These are phyloP conservation scores for Drosophila ustulata DNA, from an alignment of 2,888 invertebrate genomes.

Conservation along the genomic window DNA sequence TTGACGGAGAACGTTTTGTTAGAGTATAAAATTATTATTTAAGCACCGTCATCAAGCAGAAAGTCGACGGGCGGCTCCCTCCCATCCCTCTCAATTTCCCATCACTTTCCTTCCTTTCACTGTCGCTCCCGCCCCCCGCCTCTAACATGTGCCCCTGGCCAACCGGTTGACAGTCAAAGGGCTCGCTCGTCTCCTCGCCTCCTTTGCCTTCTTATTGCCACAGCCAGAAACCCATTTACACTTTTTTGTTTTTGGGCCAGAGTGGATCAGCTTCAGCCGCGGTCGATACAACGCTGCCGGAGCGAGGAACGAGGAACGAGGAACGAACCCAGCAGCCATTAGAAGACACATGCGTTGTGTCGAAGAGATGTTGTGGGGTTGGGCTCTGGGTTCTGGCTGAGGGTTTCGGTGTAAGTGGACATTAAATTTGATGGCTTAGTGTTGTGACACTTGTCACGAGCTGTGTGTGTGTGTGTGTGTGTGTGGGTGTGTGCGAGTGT, in stretches of 20 bases:
- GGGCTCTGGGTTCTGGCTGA: conserved; percentile 13
- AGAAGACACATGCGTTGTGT: conserved; percentile 52
- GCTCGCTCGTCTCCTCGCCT: conserved; percentile 20
- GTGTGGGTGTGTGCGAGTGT: conserved; percentile 17
- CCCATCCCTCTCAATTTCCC: background rate
- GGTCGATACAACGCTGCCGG: conserved; percentile 33
- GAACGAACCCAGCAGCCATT: conserved; percentile 36
- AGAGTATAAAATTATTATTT: conserved; percentile 82
- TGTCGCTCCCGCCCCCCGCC: too few species aligned
- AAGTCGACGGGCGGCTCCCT: conserved; percentile 63
- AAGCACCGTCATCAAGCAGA: conserved; percentile 81
- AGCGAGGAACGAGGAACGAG: background rate
- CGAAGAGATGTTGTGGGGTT: background rate
- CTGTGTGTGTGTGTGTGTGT: conserved; percentile 13
- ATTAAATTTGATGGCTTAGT: conserved; percentile 74
- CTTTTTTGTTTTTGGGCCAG: conserved; percentile 36
- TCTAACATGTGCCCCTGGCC: conserved; percentile 54
- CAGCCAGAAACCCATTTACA: conserved; percentile 67
- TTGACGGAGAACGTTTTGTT: conserved; percentile 65
- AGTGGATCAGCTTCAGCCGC: conserved; percentile 17
- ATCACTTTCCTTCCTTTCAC: background rate
- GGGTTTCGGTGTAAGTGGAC: conserved; percentile 60
- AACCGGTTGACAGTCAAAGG: conserved; percentile 64
- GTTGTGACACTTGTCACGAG: conserved; percentile 70
- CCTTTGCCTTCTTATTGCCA: background rate